A percentile compares a stretch with the other conserved stretches of the same genome.
phyloP scores from a whole-genome alignment of 2,888 invertebrate species.

The Lordiphosa andalusiaca region DNA sequence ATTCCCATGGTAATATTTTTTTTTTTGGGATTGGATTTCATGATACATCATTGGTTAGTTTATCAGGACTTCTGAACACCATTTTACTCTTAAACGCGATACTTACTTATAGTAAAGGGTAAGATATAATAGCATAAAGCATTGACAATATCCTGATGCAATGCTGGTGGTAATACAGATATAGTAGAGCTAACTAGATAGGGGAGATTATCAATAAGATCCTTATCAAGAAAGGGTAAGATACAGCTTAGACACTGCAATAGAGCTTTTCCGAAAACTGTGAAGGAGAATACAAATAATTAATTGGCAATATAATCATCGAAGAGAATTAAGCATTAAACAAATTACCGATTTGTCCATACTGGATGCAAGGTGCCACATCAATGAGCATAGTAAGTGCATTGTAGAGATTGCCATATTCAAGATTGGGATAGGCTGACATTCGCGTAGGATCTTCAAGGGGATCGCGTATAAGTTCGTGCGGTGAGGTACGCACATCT shows the following conservation, averaged over 20 bases:
- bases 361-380: conserved; percentile 94
- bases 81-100: too few relatives aligned
- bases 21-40: too few relatives aligned
- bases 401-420: conserved; percentile 97
- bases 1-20: too few relatives aligned
- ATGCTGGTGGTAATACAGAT: conserved; percentile 91
- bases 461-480: conserved; percentile 93
- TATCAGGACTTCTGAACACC: too few relatives aligned
- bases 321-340: not conserved
- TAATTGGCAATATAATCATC: not conserved
- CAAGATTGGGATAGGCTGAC: conserved; percentile 96
- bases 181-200: conserved; percentile 96
- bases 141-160: conserved; percentile 97
- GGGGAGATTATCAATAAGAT: conserved; percentile 96
- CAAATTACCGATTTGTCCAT: conserved; percentile 89
- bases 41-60: too few relatives aligned
- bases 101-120: conserved; percentile 95
- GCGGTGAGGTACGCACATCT: conserved; percentile 96
- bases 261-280: conserved; percentile 95
- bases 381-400: conserved; percentile 90
- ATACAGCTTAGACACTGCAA: conserved; percentile 96
- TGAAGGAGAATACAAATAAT: conserved; percentile 51
- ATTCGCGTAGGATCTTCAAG: conserved; percentile 92
- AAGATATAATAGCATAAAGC: conserved; percentile 96
- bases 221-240: conserved; percentile 97